Percentiles rank a stretch among this genome's conserved stretches.
phyloP scores from a whole-genome alignment of 1,140 invertebrate genomes.

The Plutomurus gul region DNA sequence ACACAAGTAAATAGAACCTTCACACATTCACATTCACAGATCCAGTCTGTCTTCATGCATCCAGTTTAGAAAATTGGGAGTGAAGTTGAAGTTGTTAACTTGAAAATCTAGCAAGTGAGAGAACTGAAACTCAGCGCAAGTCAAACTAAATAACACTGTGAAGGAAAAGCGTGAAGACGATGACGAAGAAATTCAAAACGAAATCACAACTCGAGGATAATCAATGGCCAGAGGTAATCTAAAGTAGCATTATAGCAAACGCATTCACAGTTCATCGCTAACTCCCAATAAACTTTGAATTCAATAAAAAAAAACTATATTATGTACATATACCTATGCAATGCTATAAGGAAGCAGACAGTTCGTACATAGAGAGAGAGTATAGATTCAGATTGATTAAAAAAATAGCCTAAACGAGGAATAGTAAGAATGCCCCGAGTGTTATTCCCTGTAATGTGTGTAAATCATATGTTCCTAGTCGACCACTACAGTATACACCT shows the following conservation, averaged over 20 bases:
- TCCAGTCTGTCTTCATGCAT: not conserved
- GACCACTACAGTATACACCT: not conserved
- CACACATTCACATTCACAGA: not conserved
- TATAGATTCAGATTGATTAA: not conserved
- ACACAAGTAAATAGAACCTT: not conserved
- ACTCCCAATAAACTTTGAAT: no score
- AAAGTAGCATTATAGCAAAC: not conserved
- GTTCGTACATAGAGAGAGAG: no score
- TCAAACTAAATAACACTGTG: not conserved
- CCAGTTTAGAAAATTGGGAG: not conserved
- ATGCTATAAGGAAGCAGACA: no score
- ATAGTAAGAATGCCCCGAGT: not conserved
- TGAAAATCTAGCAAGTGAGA: slow-evolving; percentile 1
- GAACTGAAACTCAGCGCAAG: not conserved
- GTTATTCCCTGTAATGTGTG: not conserved
- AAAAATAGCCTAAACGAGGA: not conserved
- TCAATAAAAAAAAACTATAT: no score
- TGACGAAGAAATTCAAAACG: not conserved
- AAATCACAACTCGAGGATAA: not conserved
- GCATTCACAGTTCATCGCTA: no score
- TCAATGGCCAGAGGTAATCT: slow-evolving; percentile 27
- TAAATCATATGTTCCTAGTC: not conserved
- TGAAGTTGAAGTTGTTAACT: slow-evolving; percentile 14
- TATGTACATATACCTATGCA: no score
- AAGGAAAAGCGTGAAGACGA: no score